These are phyloP conservation scores for Eubasilissa regina DNA, from an alignment of 1,140 invertebrate genomes.

Conservation along the genomic window DNA sequence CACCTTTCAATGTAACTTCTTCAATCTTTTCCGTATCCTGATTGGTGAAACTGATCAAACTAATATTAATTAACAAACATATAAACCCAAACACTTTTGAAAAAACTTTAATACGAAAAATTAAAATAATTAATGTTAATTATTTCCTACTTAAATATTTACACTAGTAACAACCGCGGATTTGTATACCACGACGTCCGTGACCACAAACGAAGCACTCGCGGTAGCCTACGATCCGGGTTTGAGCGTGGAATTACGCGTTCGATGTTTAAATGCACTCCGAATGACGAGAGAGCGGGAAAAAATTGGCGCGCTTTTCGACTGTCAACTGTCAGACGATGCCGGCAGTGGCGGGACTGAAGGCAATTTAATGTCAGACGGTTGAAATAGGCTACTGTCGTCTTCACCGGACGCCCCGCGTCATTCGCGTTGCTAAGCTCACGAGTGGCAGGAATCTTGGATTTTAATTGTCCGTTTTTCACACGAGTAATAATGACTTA, in stretches of 20 bases:
- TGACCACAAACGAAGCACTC: constrained; percentile 43
- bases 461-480: no score
- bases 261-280: constrained; percentile 44
- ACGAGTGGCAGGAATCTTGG: background rate
- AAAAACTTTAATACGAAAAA: no score
- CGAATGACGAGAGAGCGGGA: constrained; percentile 38
- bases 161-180: constrained; percentile 14
- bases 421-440: background rate
- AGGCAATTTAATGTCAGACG: constrained; percentile 22
- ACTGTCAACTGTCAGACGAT: constrained; percentile 40
- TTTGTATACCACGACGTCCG: background rate
- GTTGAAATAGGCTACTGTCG: background rate
- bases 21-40: no score
- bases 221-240: constrained; percentile 44
- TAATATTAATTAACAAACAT: background rate
- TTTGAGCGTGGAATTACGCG: constrained; percentile 20
- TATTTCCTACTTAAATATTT: constrained; percentile 8
- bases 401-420: background rate
- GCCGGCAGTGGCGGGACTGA: constrained; percentile 26
- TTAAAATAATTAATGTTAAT: background rate
- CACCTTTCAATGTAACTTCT: no score
- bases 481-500: no score
- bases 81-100: background rate
- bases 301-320: constrained; percentile 50
- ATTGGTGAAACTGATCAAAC: no score